These are phyloP conservation scores for Scalopus aquaticus DNA, from an alignment of 2,113 vertebrate genomes.

Conservation along the genomic window DNA sequence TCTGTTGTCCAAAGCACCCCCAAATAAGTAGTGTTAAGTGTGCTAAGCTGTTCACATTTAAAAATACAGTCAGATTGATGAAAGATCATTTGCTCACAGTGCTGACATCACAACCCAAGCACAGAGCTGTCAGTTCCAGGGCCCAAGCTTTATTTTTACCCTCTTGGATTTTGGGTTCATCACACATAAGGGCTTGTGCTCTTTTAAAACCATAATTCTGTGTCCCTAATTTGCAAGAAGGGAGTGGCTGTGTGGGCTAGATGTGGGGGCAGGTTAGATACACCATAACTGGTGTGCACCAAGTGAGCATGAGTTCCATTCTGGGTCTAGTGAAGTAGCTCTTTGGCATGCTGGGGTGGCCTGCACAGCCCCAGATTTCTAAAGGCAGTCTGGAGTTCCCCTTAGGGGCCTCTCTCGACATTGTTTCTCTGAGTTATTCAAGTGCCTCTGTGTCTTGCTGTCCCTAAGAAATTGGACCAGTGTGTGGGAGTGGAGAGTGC, in stretches of 20 bases:
- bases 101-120: constrained; percentile 78
- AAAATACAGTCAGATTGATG: constrained; percentile 80
- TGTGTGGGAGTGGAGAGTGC: neutral
- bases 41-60: constrained; percentile 76
- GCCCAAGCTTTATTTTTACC: constrained; percentile 73
- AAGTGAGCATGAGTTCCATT: accelerated
- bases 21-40: constrained; percentile 79
- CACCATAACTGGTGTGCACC: accelerated
- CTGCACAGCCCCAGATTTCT: neutral
- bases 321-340: neutral
- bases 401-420: neutral
- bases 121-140: constrained; percentile 62
- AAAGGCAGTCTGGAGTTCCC: neutral
- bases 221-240: neutral
- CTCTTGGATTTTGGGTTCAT: constrained; percentile 42
- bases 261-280: neutral
- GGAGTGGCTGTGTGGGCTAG: neutral
- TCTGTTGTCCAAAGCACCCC: constrained; percentile 73
- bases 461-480: neutral
- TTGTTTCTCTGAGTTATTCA: neutral
- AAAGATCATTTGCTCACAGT: constrained; percentile 75
- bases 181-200: constrained; percentile 29
- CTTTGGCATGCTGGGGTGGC: neutral
- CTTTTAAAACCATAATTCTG: neutral
- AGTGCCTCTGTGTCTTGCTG: neutral